phyloP scores from a whole-genome alignment of 2,888 invertebrate genomes.

The Idaea straminata region DNA sequence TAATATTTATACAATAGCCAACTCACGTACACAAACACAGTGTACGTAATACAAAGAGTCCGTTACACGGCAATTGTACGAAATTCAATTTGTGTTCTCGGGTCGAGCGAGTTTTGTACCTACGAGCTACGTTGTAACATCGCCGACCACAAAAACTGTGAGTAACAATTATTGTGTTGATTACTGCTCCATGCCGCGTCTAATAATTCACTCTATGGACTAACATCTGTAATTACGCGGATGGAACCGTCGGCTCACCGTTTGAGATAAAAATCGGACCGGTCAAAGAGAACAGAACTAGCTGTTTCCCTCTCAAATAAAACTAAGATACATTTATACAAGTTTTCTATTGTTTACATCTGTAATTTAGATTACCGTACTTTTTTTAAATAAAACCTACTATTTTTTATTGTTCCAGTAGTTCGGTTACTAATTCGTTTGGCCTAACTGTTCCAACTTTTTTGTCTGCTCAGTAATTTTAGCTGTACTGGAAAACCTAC shows the following conservation, averaged over 20 bases:
- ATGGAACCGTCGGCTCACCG: constrained; percentile 74
- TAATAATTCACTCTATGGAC: constrained; percentile 76
- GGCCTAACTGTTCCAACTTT: too few relatives aligned
- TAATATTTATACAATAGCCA: constrained; percentile 12
- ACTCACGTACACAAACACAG: constrained; percentile 27
- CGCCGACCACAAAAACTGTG: constrained; percentile 53
- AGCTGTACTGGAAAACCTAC: too few relatives aligned
- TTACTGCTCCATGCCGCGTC: constrained; percentile 66
- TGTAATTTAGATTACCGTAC: not conserved
- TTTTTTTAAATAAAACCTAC: too few relatives aligned
- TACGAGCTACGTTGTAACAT: constrained; percentile 11
- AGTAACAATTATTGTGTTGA: constrained; percentile 75
- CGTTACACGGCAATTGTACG: constrained; percentile 52
- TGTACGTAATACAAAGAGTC: constrained; percentile 44
- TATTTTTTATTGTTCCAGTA: too few relatives aligned
- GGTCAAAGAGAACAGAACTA: constrained; percentile 8
- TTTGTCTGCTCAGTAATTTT: too few relatives aligned
- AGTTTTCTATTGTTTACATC: not conserved
- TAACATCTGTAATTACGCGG: constrained; percentile 77
- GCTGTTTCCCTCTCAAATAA: not conserved
- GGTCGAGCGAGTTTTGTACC: constrained; percentile 4
- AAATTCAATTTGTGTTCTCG: constrained; percentile 63
- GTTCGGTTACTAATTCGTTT: too few relatives aligned
- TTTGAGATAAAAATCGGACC: constrained; percentile 74
- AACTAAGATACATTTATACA: not conserved